Conservation (phyloP, 2,888 invertebrate genomes). For the Theodoxus fluviatilis region DNA sequence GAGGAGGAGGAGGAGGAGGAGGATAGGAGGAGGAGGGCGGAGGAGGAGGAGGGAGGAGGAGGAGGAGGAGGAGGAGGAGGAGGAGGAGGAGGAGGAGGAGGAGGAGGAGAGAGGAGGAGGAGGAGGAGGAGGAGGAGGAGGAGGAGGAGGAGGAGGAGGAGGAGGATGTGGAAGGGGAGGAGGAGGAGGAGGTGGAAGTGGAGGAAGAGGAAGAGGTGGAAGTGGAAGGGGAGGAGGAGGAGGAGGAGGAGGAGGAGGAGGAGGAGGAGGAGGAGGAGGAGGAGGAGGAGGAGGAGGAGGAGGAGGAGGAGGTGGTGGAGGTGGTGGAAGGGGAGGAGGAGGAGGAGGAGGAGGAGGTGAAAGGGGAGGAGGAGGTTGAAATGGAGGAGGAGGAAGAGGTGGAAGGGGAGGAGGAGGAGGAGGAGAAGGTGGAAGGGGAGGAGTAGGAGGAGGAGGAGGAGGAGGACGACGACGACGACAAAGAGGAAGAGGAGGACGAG, state of each 20-base stretch:
- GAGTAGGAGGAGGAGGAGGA: no score
- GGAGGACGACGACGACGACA: no score
- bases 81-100: not conserved
- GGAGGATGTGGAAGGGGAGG: not conserved
- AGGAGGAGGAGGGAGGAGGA: not conserved
- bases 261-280: not conserved
- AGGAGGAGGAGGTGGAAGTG: not conserved
- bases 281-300: no score
- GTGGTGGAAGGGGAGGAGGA: no score
- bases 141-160: not conserved
- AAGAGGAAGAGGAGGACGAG: no score
- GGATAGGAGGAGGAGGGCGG: not conserved
- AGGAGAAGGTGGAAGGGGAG: no score
- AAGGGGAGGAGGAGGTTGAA: no score
- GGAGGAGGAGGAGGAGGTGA: no score
- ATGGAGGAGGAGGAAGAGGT: no score
- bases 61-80: not conserved
- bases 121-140: not conserved
- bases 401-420: no score
- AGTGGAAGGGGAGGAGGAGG: not conserved
- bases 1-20: not conserved
- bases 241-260: not conserved
- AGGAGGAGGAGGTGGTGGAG: no score
- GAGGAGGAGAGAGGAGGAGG: not conserved
- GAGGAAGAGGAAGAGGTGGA: not conserved